These are phyloP conservation scores for Cantharis nigra DNA, from an alignment of 2,888 invertebrate genomes.

Conservation along the genomic window DNA sequence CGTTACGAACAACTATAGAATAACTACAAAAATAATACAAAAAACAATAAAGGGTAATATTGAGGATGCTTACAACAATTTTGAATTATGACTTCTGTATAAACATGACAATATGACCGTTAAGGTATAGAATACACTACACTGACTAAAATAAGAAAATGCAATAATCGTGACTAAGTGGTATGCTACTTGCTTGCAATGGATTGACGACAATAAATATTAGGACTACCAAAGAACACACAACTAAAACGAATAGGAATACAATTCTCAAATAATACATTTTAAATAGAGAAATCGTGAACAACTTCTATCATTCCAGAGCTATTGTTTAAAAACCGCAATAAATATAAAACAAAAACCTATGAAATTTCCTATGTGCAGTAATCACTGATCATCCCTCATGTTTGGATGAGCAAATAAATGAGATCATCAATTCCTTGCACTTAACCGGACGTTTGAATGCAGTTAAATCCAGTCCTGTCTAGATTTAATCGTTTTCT, in stretches of 20 bases:
- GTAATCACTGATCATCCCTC: background rate
- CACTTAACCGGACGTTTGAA: background rate
- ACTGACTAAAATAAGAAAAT: conserved; percentile 32
- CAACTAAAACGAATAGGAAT: background rate
- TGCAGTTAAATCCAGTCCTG: background rate
- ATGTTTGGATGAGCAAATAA: background rate
- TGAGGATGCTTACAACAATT: conserved; percentile 35
- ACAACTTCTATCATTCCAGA: background rate
- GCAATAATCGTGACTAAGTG: conserved; percentile 34
- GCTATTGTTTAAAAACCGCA: background rate
- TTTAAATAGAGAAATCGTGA: background rate
- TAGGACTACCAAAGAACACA: conserved; percentile 2
- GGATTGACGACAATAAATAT: conserved; percentile 15
- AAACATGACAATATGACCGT: conserved; percentile 34
- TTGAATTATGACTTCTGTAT: conserved; percentile 36
- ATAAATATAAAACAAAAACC: background rate
- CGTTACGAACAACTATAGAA: conserved; percentile 39
- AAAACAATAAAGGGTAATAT: conserved; percentile 34
- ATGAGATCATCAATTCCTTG: background rate
- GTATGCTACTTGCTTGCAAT: conserved; percentile 31
- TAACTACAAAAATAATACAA: conserved; percentile 32
- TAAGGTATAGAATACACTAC: conserved; percentile 32
- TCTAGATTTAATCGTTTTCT: background rate
- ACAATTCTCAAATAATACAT: background rate
- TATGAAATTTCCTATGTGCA: background rate